Evolutionary conservation across 2,797 vertebrate species (phyloP).

Genomic region (Acanthurus tractus): DNA sequence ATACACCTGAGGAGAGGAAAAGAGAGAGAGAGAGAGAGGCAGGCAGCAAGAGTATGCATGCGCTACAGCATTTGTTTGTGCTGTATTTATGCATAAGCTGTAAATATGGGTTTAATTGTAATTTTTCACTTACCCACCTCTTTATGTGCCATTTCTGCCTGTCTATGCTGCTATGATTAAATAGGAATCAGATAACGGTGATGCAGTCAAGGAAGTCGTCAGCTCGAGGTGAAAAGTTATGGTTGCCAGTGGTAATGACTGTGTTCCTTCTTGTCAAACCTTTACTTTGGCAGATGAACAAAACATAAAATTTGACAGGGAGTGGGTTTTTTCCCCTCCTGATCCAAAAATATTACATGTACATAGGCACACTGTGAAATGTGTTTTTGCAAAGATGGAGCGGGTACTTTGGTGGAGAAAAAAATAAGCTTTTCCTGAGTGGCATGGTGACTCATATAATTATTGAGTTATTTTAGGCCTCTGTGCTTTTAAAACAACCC

Average conservation of each 20-base stretch:
- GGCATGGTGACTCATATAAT: conserved; percentile 83
- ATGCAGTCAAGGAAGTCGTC: conserved; percentile 73
- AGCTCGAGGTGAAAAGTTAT: conserved; percentile 77
- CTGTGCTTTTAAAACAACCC: conserved; percentile 73
- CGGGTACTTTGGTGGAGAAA: conserved; percentile 69
- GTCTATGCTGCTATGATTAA: conserved; percentile 56
- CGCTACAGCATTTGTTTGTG: conserved; percentile 41
- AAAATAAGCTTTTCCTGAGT: conserved; percentile 77
- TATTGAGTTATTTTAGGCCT: conserved; percentile 81
- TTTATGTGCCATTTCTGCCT: conserved; percentile 56
- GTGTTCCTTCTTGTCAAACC: conserved; percentile 78
- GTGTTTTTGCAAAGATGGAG: conserved; percentile 74
- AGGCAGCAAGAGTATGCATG: conserved; percentile 34
- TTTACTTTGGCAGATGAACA: conserved; percentile 85
- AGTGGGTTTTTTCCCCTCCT: conserved; percentile 59
- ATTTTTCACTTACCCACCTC: conserved; percentile 62
- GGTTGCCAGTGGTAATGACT: conserved; percentile 83
- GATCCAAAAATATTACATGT: conserved; percentile 84
- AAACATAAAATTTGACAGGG: conserved; percentile 81
- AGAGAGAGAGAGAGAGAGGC: conserved; percentile 11
- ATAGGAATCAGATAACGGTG: conserved; percentile 74
- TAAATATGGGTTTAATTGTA: conserved; percentile 57
- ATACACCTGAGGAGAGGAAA: conserved; percentile 58
- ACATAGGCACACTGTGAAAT: conserved; percentile 67
- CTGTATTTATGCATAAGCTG: conserved; percentile 9